A percentile compares a stretch with the other conserved stretches of the same genome.
Evolutionary conservation across 2,888 invertebrate genomes (phyloP).

Genomic region (Eristalis arbustorum): DNA sequence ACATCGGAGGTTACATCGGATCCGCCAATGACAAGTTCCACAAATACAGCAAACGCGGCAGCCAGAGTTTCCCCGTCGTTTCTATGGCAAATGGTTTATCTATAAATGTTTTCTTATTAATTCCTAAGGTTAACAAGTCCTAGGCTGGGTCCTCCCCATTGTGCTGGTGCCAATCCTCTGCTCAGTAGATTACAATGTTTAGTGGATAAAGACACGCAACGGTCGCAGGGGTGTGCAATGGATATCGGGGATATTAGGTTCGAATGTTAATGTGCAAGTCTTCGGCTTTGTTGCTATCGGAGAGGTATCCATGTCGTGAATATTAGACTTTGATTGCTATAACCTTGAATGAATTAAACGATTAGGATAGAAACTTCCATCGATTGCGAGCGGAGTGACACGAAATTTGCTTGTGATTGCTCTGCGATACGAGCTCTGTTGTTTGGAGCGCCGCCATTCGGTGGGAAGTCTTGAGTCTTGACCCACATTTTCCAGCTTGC

Average conservation of each 20-base stretch:
- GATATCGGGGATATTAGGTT: not conserved
- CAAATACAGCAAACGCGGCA: conserved; percentile 1
- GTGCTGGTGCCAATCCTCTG: conserved; percentile 31
- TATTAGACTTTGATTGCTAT: conserved; percentile 40
- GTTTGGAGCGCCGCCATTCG: too few species aligned
- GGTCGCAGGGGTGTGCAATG: not conserved
- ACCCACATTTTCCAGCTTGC: not conserved
- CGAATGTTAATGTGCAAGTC: not conserved
- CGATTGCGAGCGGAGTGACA: not conserved
- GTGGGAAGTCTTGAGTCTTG: too few species aligned
- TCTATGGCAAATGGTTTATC: conserved; percentile 30
- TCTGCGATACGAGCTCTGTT: not conserved
- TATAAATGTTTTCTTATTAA: conserved; percentile 49
- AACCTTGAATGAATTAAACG: conserved; percentile 55
- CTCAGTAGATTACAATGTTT: conserved; percentile 31
- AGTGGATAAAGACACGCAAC: conserved; percentile 57
- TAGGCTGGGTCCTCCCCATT: not conserved
- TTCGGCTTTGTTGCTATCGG: not conserved
- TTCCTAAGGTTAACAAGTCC: conserved; percentile 34
- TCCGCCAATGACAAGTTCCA: not conserved
- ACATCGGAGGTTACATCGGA: too few species aligned
- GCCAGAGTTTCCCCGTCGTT: not conserved
- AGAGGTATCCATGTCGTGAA: conserved; percentile 25
- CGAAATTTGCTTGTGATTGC: not conserved
- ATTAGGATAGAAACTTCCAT: conserved; percentile 11